Base-by-base conservation (phyloP, 2,113 vertebrate species). In the Phasianus colchicus region DNA sequence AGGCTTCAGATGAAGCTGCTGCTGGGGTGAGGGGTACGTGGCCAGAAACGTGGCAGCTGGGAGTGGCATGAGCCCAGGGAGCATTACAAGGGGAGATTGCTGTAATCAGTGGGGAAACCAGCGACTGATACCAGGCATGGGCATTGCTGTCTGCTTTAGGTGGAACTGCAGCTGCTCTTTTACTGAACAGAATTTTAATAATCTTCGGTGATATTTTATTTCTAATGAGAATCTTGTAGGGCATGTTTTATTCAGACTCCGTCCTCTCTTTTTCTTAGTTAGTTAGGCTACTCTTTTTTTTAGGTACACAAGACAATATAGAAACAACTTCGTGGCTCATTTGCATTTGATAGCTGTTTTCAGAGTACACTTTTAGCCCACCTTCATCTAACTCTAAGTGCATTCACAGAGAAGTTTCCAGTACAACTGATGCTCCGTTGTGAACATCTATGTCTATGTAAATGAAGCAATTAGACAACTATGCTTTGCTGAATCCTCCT, bases 241-340 rank as follows among this genome's bases (percentile, higher is more conserved):
- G 4, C n/a, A 17, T 36, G 25, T 22, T 90, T 94, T 70, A 19
- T 71, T 52, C 42, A 87, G 71, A 14, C 19, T 90, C 70, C 74
- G 11, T 57, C 32, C 24, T 81, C 73, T 83, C 17, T 90, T 91
- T 83, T 58, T 27, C 40, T 63, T 34, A 14, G 18, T 88, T 74
- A 9, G 52, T 78, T 34, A 22, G 38, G 58, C 78, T 92, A 38
- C 13, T 73, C 38, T 92, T 95, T 50, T 29, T 83, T 92, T 85
- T 32, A 75, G 36, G 32, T 64, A 27, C 14, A 47, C 34, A 25
- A 93, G 42, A 76, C 57, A 91, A 85, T 60, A 84, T 50, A 55
- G 86, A 95, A 88, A 86, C 29, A 80, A 65, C 82, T 93, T 93
- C 14, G 32, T 43, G 65, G 10, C 27, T 76, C 10, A 16, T 83